Evolutionary conservation across 1,140 invertebrate genomes (phyloP), one percentile per base, ranked within the genome.

Genomic region (Anoplophora glabripennis): DNA sequence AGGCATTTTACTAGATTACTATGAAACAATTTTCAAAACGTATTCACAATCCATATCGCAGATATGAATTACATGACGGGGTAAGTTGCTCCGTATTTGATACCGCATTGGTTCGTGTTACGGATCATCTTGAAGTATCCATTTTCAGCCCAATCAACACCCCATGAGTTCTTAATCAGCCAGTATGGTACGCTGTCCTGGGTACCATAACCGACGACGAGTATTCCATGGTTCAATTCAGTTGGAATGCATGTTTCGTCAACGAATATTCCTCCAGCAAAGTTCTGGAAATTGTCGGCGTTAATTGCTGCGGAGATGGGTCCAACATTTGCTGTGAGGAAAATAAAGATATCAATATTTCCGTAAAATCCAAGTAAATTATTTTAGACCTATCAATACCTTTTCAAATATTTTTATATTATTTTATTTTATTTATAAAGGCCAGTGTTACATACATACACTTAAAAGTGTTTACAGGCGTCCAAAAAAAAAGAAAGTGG

Each of bases 251-350:
- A 67, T 1, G 34, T 11, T 4, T 4, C 8, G 14, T 53, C 40
- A 17, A 38, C 34, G n/a, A 54, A 61, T 9, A 67, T 38, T 37
- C 68, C 68, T n/a, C 40, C 40, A 4, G n/a, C 7, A 40, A 68
- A 70, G 37, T 54, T 33, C 9, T 48, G 33, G 14, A 68, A 34
- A 12, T 48, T 36, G 12, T 37, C 28, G 52, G 96, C 95, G 81
- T 98, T 94, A 72, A 99, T 98, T 55, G 92, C 94, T 52, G 92
- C 82, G 5, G 88, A 83, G 10, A 91, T 71, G 4, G 96, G 95
- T 15, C 96, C 57, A 9, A 42, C 3, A 12, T 9, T 15, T 15
- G 17, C 12, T 28, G 21, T 7, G 12, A 28, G n/a, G n/a, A n/a
- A n/a, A n/a, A n/a, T n/a, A n/a, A n/a, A n/a, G n/a, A n/a, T n/a